Conservation (phyloP, 2,888 invertebrate genomes). For the Sepioteuthis lessoniana region DNA sequence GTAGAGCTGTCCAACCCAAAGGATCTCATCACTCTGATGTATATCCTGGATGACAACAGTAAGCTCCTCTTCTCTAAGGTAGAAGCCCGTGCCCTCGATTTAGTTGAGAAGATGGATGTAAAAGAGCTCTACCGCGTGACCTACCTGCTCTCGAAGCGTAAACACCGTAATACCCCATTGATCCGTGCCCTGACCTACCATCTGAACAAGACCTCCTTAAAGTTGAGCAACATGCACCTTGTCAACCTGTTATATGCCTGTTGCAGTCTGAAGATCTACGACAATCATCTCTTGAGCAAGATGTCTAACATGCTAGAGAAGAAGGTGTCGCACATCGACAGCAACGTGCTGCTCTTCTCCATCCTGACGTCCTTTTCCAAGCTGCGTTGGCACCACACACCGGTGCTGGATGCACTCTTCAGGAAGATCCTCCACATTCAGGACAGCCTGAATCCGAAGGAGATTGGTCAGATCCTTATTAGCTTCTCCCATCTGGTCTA, state of each 20-base stretch:
- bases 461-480: constrained; percentile 49
- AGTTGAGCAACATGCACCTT: constrained; percentile 51
- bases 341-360: constrained; percentile 43
- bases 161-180: constrained; percentile 54
- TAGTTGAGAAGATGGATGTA: constrained; percentile 52
- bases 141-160: constrained; percentile 53
- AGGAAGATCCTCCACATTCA: constrained; percentile 45
- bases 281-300: constrained; percentile 51
- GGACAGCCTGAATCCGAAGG: constrained; percentile 47
- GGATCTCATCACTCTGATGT: constrained; percentile 54
- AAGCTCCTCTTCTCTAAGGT: constrained; percentile 49
- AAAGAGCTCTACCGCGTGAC: constrained; percentile 54
- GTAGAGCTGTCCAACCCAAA: constrained; percentile 53
- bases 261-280: constrained; percentile 51
- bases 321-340: constrained; percentile 46
- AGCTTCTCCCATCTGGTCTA: constrained; percentile 52
- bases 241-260: constrained; percentile 53
- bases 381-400: constrained; percentile 51
- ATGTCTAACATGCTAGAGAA: constrained; percentile 45
- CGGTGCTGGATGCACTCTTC: constrained; percentile 50
- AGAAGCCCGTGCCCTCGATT: constrained; percentile 54
- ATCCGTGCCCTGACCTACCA: constrained; percentile 54
- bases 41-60: constrained; percentile 46
- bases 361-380: constrained; percentile 51
- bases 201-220: constrained; percentile 51